Base-by-base conservation (phyloP, 2,113 vertebrate species). In the Brachypodius melanocephalos region DNA sequence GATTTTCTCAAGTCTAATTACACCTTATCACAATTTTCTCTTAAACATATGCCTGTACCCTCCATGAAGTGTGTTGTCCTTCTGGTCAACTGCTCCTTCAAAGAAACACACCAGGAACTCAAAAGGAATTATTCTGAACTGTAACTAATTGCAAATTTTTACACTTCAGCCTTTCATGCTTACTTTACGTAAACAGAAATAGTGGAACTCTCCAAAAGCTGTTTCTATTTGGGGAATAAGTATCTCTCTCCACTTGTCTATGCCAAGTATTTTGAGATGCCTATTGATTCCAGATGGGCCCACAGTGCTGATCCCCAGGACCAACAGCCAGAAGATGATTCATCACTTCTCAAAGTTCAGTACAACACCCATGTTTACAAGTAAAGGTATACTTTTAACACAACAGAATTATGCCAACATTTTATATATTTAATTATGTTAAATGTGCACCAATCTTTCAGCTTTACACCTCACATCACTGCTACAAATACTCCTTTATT, bases 251-350 rank as follows among this genome's bases (percentile, higher is more conserved):
- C 55, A 61, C 43, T 72, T 52, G 54, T 25, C 58, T 28, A 49
- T 0, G 42, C 69, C 81, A 95, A 92, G 42, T 69, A 38, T 54
- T 76, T 69, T 51, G 38, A 89, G 54, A 92, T 73, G 87, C 17
- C 54, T 78, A 43, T 61, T 91, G 81, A 79, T 85, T 94, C 87
- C 95, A 95, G 89, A 91, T 88, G 84, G 69, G 89, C 54, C 9
- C 58, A 73, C 32, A 91, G 42, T 4, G 17, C 80, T 78, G 73
- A 85, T 24, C 52, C 58, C 36, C 20, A 52, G 36, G 61, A 92
- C n/a, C 49, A 93, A 79, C 57, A 96, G 77, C 80, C 89, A 94
- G 40, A 85, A 81, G 7, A 42, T 79, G 74, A 88, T 20, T 88
- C 85, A 88, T 31, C 51, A 54, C 79, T 91, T 91, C 82, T 38